Conservation (phyloP, 2,888 invertebrate genomes). For the Lagria hirta region DNA sequence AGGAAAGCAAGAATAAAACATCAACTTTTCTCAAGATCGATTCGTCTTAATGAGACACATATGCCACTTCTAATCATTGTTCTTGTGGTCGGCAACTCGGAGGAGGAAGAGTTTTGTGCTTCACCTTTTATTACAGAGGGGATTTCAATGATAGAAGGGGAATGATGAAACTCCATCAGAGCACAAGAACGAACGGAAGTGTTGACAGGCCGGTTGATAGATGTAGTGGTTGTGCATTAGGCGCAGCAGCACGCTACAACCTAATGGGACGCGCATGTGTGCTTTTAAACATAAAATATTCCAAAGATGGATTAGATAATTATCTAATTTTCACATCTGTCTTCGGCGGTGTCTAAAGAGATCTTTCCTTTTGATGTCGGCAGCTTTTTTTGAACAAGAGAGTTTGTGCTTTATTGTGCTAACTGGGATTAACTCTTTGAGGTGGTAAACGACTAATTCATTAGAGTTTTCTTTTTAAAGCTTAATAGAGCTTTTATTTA, state of each 20-base stretch:
- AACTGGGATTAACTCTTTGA: no score
- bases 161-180: conserved; percentile 13
- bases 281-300: conserved; percentile 1
- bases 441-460: no score
- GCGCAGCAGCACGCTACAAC: conserved; percentile 18
- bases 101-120: conserved; percentile 7
- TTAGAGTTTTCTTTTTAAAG: no score
- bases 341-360: no score
- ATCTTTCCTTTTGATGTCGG: no score
- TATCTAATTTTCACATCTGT: conserved; percentile 7
- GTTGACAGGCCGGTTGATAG: conserved; percentile 31
- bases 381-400: no score
- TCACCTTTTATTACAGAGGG: conserved; percentile 13
- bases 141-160: not conserved
- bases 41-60: conserved; percentile 12
- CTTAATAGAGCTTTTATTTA: no score
- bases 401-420: no score
- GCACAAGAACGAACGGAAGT: conserved; percentile 27
- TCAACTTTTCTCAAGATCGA: conserved; percentile 2
- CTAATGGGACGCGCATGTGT: conserved; percentile 10
- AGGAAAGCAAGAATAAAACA: not conserved
- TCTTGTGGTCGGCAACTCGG: conserved; percentile 13
- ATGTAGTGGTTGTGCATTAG: conserved; percentile 28
- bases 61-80: no score
- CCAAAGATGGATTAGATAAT: conserved; percentile 4